These are phyloP conservation scores for Trachelus iudaicus DNA, from an alignment of 2,888 invertebrate species.

Conservation along the genomic window DNA sequence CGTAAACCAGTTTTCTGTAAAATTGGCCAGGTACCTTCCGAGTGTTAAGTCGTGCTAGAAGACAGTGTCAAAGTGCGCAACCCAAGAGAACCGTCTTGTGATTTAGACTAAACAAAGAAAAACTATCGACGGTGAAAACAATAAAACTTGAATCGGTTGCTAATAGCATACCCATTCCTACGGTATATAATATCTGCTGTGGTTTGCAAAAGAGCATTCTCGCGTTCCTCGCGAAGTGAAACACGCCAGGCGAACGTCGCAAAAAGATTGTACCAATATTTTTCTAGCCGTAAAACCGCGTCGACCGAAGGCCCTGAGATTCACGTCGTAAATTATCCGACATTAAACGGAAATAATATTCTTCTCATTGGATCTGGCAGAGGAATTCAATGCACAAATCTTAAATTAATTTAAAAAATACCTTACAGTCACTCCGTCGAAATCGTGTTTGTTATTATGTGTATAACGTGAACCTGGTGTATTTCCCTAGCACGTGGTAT, in stretches of 20 bases:
- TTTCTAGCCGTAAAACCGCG: slow-evolving; percentile 11
- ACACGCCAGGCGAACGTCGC: slow-evolving; percentile 8
- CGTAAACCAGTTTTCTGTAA: neutral
- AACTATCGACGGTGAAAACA: neutral
- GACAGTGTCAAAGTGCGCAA: neutral
- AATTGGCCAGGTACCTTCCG: neutral
- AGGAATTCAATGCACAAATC: neutral
- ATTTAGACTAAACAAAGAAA: neutral
- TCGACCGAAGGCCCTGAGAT: neutral
- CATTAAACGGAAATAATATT: neutral
- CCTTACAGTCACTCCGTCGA: neutral
- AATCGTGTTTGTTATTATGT: neutral
- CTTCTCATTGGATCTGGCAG: neutral
- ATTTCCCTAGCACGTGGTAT: neutral
- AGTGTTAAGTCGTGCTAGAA: neutral
- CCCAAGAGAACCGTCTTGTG: neutral
- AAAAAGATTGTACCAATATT: slow-evolving; percentile 15
- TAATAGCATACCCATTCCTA: neutral
- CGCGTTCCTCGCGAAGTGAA: neutral
- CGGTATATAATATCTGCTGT: neutral
- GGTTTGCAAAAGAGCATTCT: neutral
- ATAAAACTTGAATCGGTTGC: neutral
- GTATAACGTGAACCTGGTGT: neutral
- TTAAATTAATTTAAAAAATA: neutral
- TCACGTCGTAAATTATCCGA: neutral